Base-by-base conservation (phyloP, 2,888 invertebrate species). In the Xanthorhoe spadicearia region DNA sequence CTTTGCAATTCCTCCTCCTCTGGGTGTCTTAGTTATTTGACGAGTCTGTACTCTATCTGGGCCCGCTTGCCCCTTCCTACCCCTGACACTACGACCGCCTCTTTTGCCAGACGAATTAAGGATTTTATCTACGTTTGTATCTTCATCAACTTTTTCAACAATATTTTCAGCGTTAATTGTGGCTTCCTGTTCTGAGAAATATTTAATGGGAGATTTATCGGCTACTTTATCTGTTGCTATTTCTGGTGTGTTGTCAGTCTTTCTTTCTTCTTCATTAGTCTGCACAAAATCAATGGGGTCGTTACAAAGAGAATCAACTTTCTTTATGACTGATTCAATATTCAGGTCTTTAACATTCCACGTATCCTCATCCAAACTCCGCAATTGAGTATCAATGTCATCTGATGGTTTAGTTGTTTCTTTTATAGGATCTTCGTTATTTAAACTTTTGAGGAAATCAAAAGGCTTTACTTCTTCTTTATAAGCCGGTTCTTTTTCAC, bases 291-390 rank as follows among this genome's bases (percentile, higher is more conserved):
- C 88, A 32, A 76, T 71, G 61, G 67, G 83, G 68, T 93, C 92
- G 70, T 86, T 90, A 83, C 96, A 95, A 49, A 96, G 83, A 0
- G 95, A 95, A 75, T 96, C 96, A 0, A 96, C 95, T 77, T 96
- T 96, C 85, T 97, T 96, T 69, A 97, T 97, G 1, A 97, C 97
- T 18, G 96, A 96, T 74, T 97, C 96, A 71, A 96, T 96, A 78
- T 96, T 96, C 0, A 96, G 94, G 79, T 96, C 96, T 84, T 96
- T 96, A 6, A 96, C 95, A 43, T 96, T 96, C 96, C 96, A 97
- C 74, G 95, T 95, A 82, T 96, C 96, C 77, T 96, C 96, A 76
- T 96, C 96, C 73, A 95, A 94, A 83, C 86, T 90, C 82, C 93
- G 94, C 60, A 89, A 83, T 58, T 82, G 81, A 70, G 73, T 80